Evolutionary conservation across 2,888 invertebrate species (phyloP).

Genomic region (Mycogona germanica): DNA sequence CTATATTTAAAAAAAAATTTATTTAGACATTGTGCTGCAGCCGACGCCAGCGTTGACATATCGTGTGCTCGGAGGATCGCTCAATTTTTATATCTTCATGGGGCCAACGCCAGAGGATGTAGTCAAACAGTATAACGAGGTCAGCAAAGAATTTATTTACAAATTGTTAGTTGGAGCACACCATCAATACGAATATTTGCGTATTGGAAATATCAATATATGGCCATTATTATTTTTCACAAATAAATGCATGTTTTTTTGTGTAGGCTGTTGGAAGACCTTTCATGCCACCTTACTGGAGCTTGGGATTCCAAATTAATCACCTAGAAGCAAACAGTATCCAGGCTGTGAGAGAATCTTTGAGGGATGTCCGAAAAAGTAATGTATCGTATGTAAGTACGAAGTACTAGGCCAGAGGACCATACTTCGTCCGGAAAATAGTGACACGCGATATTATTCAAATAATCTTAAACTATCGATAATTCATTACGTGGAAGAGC

Average conservation of each 20-base stretch:
- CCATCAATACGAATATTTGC: not conserved
- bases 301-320: slow-evolving; percentile 23
- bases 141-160: slow-evolving; percentile 1
- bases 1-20: slow-evolving; percentile 16
- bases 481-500: no score
- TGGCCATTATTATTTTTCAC: not conserved
- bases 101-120: slow-evolving; percentile 36
- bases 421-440: no score
- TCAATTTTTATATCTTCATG: slow-evolving; percentile 37
- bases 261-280: slow-evolving; percentile 18
- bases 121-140: slow-evolving; percentile 27
- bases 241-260: slow-evolving; percentile 2
- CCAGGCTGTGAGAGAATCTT: slow-evolving; percentile 18
- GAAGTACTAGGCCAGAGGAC: not conserved
- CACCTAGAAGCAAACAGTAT: slow-evolving; percentile 10
- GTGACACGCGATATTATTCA: no score
- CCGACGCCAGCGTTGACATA: slow-evolving; percentile 25
- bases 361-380: slow-evolving; percentile 8
- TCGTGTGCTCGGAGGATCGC: slow-evolving; percentile 33
- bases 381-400: slow-evolving; percentile 14
- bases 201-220: not conserved
- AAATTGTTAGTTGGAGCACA: slow-evolving; percentile 1
- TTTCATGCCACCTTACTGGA: slow-evolving; percentile 25
- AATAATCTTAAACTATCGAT: no score
- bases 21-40: slow-evolving; percentile 22